Conservation (phyloP, 2,888 invertebrate genomes). For the Noctua fimbriata region DNA sequence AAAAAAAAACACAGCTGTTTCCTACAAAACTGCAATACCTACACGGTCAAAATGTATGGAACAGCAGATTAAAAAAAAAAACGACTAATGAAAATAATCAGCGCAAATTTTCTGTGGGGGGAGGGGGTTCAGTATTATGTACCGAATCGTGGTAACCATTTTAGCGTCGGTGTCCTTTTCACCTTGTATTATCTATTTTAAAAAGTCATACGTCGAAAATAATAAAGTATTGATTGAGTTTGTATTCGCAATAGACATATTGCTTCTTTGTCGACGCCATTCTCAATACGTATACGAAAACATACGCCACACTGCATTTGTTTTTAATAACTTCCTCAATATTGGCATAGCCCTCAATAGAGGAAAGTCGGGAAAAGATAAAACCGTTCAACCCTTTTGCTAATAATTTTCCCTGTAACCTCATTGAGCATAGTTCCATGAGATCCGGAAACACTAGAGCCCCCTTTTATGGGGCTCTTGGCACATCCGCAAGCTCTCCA, state of each 20-base stretch:
- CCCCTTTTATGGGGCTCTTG: not conserved
- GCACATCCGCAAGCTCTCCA: slow-evolving; percentile 7
- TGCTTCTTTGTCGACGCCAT: not conserved
- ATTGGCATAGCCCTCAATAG: slow-evolving; percentile 3
- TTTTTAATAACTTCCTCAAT: slow-evolving; percentile 4
- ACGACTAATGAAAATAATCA: too few species aligned
- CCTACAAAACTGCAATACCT: too few species aligned
- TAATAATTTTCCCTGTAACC: slow-evolving; percentile 37
- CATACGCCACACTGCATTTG: not conserved
- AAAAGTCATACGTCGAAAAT: not conserved
- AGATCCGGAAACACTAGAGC: slow-evolving; percentile 21
- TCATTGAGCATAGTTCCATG: slow-evolving; percentile 12
- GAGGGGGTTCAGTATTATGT: too few species aligned
- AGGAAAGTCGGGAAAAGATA: slow-evolving; percentile 9
- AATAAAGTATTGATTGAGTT: not conserved
- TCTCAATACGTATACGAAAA: not conserved
- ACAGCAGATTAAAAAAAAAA: too few species aligned
- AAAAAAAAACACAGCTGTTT: too few species aligned
- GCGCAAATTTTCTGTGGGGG: too few species aligned
- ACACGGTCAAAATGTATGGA: too few species aligned
- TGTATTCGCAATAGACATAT: not conserved
- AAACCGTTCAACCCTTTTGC: slow-evolving; percentile 40
- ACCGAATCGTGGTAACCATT: too few species aligned
- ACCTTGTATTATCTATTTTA: too few species aligned
- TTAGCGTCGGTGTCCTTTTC: too few species aligned